Conservation (phyloP, 2,888 invertebrate species). For the Hybos culiciformis region DNA sequence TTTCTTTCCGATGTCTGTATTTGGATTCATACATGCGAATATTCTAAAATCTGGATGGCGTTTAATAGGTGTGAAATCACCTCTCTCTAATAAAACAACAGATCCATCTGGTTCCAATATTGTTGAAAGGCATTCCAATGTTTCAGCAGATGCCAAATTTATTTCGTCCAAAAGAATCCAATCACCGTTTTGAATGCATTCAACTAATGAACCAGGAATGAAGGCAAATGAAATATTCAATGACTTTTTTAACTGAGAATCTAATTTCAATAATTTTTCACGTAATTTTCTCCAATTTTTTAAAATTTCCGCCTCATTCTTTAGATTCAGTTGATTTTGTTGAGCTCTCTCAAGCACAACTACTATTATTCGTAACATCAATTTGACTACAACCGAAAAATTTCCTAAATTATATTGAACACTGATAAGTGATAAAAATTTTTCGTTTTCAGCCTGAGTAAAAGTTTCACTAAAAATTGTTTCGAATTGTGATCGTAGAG, state of each 20-base stretch:
- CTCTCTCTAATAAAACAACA: constrained; percentile 73
- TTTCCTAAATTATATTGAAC: constrained; percentile 58
- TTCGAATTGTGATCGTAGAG: constrained; percentile 73
- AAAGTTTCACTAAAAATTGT: constrained; percentile 66
- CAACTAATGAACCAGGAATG: constrained; percentile 84
- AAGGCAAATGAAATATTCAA: constrained; percentile 57
- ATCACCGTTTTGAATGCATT: constrained; percentile 78
- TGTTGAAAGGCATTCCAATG: constrained; percentile 85
- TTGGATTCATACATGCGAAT: constrained; percentile 99
- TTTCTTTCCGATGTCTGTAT: constrained; percentile 96
- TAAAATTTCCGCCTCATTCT: constrained; percentile 33
- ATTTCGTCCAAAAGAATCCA: constrained; percentile 98
- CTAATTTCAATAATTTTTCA: constrained; percentile 54
- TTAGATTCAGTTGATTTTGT: constrained; percentile 4
- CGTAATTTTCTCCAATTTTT: constrained; percentile 52
- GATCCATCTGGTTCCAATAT: constrained; percentile 73
- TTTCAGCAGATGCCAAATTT: constrained; percentile 93
- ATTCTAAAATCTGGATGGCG: constrained; percentile 79
- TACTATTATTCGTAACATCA: constrained; percentile 57
- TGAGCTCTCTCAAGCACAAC: constrained; percentile 23
- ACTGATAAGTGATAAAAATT: constrained; percentile 69
- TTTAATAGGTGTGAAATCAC: constrained; percentile 71
- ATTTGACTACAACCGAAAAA: constrained; percentile 55
- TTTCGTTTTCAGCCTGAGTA: constrained; percentile 59
- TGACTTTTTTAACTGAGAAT: constrained; percentile 55